Evolutionary conservation across 2,113 vertebrate genomes (phyloP).

Genomic region (Enhydra lutris): DNA sequence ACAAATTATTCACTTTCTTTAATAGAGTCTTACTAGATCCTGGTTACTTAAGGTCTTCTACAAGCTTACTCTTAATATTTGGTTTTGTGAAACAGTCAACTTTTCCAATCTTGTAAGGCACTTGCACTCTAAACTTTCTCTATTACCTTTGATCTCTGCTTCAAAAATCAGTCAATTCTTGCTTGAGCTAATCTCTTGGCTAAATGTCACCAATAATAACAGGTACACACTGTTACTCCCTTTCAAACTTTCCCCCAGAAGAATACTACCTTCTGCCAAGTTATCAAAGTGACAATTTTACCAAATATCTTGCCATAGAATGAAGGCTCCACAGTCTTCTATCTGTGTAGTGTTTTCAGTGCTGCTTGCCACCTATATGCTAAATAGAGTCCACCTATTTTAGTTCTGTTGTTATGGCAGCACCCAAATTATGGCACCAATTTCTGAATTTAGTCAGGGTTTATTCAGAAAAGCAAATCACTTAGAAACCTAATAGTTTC

Average conservation of each 20-base stretch:
- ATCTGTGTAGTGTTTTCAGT: background rate
- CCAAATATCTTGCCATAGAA: background rate
- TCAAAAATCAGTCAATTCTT: conserved; percentile 33
- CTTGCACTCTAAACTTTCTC: background rate
- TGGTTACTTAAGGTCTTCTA: background rate
- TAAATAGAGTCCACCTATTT: background rate
- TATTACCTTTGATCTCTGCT: conserved; percentile 26
- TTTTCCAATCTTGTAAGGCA: background rate
- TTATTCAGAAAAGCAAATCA: background rate
- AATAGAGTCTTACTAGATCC: background rate
- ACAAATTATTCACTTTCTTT: background rate
- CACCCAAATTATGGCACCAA: background rate
- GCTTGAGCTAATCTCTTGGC: conserved; percentile 11
- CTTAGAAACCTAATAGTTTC: too few relatives aligned
- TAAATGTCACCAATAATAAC: conserved; percentile 14
- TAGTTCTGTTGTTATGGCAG: background rate
- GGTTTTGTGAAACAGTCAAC: background rate
- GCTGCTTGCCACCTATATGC: background rate
- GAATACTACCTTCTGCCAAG: background rate
- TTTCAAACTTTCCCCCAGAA: background rate
- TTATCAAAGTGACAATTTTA: background rate
- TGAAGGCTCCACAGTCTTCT: background rate
- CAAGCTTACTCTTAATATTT: background rate
- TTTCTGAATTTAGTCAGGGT: background rate
- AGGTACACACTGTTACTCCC: background rate